phyloP scores from a whole-genome alignment of 2,888 invertebrate genomes.

The Melanostoma scalare region DNA sequence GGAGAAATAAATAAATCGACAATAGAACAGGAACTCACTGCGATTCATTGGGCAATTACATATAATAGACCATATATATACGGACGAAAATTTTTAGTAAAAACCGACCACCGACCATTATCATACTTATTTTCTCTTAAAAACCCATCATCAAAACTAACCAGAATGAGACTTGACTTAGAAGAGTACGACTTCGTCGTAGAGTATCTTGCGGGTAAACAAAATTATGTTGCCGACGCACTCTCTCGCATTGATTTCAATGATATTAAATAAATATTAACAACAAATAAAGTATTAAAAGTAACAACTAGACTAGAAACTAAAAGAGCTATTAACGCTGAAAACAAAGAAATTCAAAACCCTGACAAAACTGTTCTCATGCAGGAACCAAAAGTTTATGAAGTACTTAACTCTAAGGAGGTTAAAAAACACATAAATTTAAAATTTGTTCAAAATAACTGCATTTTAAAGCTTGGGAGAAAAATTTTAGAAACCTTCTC shows the following conservation, averaged over 20 bases:
- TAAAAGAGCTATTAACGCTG: background rate
- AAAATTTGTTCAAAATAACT: conserved; percentile 8
- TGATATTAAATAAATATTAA: conserved; percentile 26
- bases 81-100: conserved; percentile 67
- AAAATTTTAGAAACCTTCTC: conserved; percentile 24
- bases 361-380: background rate
- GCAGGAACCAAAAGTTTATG: conserved; percentile 16
- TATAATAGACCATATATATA: conserved; percentile 71
- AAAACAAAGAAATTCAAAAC: background rate
- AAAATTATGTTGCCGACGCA: conserved; percentile 65
- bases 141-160: conserved; percentile 74
- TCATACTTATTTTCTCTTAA: conserved; percentile 73
- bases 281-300: conserved; percentile 15
- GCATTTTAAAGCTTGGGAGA: conserved; percentile 30
- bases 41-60: conserved; percentile 72
- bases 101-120: conserved; percentile 74
- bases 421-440: conserved; percentile 31
- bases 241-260: conserved; percentile 54
- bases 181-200: conserved; percentile 73
- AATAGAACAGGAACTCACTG: conserved; percentile 74
- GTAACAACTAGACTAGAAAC: conserved; percentile 10
- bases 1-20: conserved; percentile 73
- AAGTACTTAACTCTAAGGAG: conserved; percentile 18
- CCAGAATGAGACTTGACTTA: conserved; percentile 74
- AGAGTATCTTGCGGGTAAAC: conserved; percentile 72